phyloP scores from a whole-genome alignment of 2,797 vertebrate genomes.

The Odontamblyopus lacepedii region DNA sequence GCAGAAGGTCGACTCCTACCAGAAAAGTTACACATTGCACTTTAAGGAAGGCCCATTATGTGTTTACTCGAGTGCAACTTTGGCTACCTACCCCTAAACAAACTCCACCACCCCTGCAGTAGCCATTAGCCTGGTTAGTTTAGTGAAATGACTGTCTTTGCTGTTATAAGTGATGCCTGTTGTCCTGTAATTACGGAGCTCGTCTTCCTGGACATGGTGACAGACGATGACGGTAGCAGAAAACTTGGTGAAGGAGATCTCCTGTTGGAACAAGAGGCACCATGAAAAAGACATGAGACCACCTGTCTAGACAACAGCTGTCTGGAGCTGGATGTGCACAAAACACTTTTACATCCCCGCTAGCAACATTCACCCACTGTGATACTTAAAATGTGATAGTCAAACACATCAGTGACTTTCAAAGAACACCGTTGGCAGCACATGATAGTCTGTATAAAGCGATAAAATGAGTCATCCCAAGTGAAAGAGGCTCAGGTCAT shows the following conservation, averaged over 20 bases:
- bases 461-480: not conserved
- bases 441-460: not conserved
- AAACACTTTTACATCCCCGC: constrained; percentile 8
- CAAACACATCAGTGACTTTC: not conserved
- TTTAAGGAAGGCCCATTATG: no score
- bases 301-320: constrained; percentile 64
- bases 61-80: no score
- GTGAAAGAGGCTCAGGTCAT: not conserved
- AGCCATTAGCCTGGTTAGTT: constrained; percentile 26
- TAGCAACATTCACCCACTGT: not conserved
- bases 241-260: constrained; percentile 46
- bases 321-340: constrained; percentile 16
- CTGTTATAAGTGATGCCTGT: constrained; percentile 41
- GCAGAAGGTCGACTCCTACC: no score
- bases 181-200: constrained; percentile 65
- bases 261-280: constrained; percentile 48
- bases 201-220: constrained; percentile 47
- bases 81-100: not conserved
- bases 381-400: not conserved
- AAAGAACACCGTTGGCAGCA: not conserved
- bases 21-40: no score
- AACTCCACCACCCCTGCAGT: not conserved
- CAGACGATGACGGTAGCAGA: constrained; percentile 40
- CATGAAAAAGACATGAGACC: constrained; percentile 39
- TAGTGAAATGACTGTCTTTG: constrained; percentile 38